Base-by-base conservation (phyloP, 2,113 vertebrate species). In the Vulpes ferrilata region DNA sequence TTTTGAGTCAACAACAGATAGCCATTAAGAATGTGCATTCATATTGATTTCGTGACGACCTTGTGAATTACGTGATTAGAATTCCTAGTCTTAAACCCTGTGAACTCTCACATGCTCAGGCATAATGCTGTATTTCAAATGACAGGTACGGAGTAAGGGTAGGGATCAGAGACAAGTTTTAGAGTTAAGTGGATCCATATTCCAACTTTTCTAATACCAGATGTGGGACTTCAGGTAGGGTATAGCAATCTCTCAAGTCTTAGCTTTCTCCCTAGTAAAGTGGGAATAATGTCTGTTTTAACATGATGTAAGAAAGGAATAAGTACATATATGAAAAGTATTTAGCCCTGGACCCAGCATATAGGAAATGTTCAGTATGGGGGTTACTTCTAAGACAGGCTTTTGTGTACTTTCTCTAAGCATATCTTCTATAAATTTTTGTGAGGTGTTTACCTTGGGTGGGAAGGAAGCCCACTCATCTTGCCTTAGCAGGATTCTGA, bases 1-100 rank as follows among this genome's bases (percentile, higher is more conserved):
- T 93, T 97, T 83, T 84, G 82, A 85, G 79, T 90, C 80, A 96
- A 90, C 55, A 89, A 67, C 73, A 93, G 84, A 67, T 57, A 93
- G 53, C 10, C 32, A 87, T 67, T 73, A 73, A 85, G 93, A 91
- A 95, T 90, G 20, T 65, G 7, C 25, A 88, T 71, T 94, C 27
- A 13, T 43, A 86, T 30, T 92, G 76, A 90, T 90, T 98, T 85
- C 2, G 11, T 79, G 57, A 13, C 90, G 93, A 67, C 95, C 3
- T 78, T 55, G 43, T 73, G 48, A 93, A 81, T 53, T 74, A 74
- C 25, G 22, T 92, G 48, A 84, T 84, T 76, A 57, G 62, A 89
- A 86, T 78, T 95, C 22, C 53, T 35, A 78, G 25, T 89, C 11
- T 87, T 92, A 87, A 74, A 19, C 4, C 19, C 17, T 94, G 20